A percentile compares a stretch with the other conserved stretches of the same genome.
phyloP scores from a whole-genome alignment of 2,888 invertebrate species.

The Lasioglossum morio region DNA sequence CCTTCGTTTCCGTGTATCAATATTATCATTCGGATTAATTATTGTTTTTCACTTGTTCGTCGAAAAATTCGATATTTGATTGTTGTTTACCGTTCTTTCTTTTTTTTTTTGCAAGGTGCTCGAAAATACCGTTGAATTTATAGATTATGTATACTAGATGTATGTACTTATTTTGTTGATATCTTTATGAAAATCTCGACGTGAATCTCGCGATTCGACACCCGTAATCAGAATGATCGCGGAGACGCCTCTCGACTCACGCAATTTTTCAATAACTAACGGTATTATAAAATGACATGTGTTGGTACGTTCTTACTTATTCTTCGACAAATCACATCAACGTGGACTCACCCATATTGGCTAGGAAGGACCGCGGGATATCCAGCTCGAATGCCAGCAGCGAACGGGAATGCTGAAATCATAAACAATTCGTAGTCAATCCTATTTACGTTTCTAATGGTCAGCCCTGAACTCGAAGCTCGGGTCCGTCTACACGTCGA shows the following conservation, averaged over 20 bases:
- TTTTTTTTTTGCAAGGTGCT: not conserved
- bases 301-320: slow-evolving; percentile 53
- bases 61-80: not conserved
- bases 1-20: slow-evolving; percentile 47
- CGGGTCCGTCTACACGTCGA: slow-evolving; percentile 29
- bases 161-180: not conserved
- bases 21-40: not conserved
- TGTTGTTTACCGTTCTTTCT: not conserved
- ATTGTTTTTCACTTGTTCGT: not conserved
- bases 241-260: slow-evolving; percentile 48
- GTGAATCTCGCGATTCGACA: slow-evolving; percentile 18
- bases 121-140: not conserved
- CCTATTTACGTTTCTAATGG: slow-evolving; percentile 61
- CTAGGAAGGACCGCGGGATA: slow-evolving; percentile 92
- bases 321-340: slow-evolving; percentile 68
- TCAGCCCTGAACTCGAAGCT: slow-evolving; percentile 52
- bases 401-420: slow-evolving; percentile 89
- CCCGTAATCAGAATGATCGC: slow-evolving; percentile 36
- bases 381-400: slow-evolving; percentile 91
- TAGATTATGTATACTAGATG: not conserved
- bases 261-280: slow-evolving; percentile 54
- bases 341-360: slow-evolving; percentile 92
- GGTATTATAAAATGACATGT: slow-evolving; percentile 55
- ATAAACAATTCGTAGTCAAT: slow-evolving; percentile 66
- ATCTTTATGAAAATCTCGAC: not conserved